phyloP scores from a whole-genome alignment of 2,888 invertebrate genomes.

The Pomacea canaliculata region DNA sequence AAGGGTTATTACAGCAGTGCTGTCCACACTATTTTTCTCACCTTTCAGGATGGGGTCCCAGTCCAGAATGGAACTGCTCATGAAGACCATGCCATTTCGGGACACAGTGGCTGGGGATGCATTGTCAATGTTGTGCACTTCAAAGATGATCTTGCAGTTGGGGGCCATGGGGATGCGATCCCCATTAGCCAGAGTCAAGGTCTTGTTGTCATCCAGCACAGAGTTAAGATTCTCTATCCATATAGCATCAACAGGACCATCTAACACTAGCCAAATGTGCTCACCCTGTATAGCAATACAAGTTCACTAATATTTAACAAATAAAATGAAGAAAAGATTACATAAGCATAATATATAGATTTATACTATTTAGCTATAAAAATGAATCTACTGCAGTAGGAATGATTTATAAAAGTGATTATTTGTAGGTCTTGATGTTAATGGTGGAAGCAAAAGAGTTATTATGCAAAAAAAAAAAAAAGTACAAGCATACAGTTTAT shows the following conservation, averaged over 20 bases:
- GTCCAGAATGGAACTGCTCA: slow-evolving; percentile 94
- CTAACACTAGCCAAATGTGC: slow-evolving; percentile 69
- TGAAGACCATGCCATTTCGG: slow-evolving; percentile 77
- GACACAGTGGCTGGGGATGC: slow-evolving; percentile 71
- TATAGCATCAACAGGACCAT: slow-evolving; percentile 71
- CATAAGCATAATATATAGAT: no score
- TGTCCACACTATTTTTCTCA: slow-evolving; percentile 19
- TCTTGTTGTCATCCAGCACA: slow-evolving; percentile 71
- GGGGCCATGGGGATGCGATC: slow-evolving; percentile 71
- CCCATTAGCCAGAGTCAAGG: slow-evolving; percentile 71
- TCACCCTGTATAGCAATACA: slow-evolving; percentile 59
- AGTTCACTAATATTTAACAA: no score
- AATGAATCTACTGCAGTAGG: no score
- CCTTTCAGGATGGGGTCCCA: slow-evolving; percentile 92
- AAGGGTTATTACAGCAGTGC: no score
- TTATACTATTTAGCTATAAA: no score
- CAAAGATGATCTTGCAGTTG: slow-evolving; percentile 70
- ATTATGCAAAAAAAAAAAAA: no score
- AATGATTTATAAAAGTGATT: no score
- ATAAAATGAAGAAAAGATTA: no score
- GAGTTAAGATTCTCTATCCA: slow-evolving; percentile 72
- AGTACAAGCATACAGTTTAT: no score
- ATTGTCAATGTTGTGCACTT: slow-evolving; percentile 72
- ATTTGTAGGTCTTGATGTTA: no score
- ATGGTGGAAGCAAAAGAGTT: no score